phyloP scores from a whole-genome alignment of 2,888 invertebrate genomes.

The Metacarcinus magister region DNA sequence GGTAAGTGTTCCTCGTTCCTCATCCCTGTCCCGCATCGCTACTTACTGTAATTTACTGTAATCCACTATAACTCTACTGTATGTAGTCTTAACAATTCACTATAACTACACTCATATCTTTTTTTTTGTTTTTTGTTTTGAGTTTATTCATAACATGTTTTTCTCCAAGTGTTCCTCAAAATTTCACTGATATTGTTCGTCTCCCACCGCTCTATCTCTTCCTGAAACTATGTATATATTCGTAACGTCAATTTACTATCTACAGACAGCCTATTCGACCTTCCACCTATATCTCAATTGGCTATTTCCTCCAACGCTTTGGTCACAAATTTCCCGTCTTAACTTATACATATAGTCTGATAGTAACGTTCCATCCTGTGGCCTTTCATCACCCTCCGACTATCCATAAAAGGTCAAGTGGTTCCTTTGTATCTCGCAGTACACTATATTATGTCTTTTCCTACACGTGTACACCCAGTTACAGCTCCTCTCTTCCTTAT shows the following conservation, averaged over 20 bases:
- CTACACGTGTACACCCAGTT: too few relatives aligned
- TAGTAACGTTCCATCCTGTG: background rate
- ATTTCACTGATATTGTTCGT: background rate
- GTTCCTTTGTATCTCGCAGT: background rate
- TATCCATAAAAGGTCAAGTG: too few relatives aligned
- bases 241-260: background rate
- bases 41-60: too few relatives aligned
- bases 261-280: background rate
- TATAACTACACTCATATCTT: background rate
- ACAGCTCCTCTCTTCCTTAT: too few relatives aligned
- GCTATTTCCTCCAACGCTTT: background rate
- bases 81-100: too few relatives aligned
- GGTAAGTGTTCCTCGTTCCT: too few relatives aligned
- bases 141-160: background rate
- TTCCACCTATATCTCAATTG: background rate
- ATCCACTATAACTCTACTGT: too few relatives aligned
- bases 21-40: too few relatives aligned
- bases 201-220: background rate
- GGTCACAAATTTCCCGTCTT: background rate
- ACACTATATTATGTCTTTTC: too few relatives aligned
- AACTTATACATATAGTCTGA: too few relatives aligned
- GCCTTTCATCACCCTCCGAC: background rate
- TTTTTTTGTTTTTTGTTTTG: background rate
- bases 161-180: background rate
- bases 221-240: background rate